These are phyloP conservation scores for Elaphurus davidianus DNA, from an alignment of 2,113 vertebrate genomes.

Conservation along the genomic window DNA sequence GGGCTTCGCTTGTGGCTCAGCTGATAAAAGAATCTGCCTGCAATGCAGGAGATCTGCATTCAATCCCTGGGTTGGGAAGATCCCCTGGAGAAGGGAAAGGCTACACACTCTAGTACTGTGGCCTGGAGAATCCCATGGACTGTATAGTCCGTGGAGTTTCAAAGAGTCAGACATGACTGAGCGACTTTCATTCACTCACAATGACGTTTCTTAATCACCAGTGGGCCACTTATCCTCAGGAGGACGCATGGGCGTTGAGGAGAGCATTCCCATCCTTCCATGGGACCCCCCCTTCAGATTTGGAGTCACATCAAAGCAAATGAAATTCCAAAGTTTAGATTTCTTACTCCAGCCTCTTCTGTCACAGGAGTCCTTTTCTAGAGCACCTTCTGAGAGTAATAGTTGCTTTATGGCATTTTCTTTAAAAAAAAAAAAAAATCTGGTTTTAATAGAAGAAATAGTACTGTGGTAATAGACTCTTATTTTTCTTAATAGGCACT, in stretches of 20 bases:
- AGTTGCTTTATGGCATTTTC: background rate
- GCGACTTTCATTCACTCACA: background rate
- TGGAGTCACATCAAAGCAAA: background rate
- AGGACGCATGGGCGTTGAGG: background rate
- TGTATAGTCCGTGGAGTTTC: fast-evolving
- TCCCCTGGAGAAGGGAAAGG: background rate
- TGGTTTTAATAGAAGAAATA: constrained; percentile 62
- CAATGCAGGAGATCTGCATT: background rate
- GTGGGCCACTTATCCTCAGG: background rate
- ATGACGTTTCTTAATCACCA: background rate
- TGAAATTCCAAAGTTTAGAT: background rate
- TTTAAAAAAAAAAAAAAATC: background rate
- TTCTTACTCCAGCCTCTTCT: background rate
- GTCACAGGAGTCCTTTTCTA: constrained; percentile 8
- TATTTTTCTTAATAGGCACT: constrained; percentile 62
- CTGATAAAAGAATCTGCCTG: background rate
- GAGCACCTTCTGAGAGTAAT: constrained; percentile 13
- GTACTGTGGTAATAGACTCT: constrained; percentile 56
- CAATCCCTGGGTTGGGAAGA: background rate
- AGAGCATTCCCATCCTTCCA: background rate
- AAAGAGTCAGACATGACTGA: background rate
- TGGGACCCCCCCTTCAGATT: background rate
- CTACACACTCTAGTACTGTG: background rate
- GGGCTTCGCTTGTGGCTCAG: background rate
- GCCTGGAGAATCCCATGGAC: background rate